These are phyloP conservation scores for Deilephila porcellus DNA, from an alignment of 2,888 invertebrate species.

Conservation along the genomic window DNA sequence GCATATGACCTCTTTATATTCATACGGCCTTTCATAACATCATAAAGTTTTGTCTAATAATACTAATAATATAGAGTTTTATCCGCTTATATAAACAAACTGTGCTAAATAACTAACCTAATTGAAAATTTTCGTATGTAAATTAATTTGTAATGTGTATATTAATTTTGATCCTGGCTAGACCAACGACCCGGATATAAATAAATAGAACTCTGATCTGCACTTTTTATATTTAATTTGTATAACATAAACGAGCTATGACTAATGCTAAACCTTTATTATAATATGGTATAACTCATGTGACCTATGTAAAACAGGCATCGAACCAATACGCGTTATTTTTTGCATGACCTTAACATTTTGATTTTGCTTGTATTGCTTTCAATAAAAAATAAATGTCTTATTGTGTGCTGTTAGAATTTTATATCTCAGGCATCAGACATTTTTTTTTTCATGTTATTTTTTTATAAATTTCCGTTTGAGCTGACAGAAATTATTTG, in stretches of 20 bases:
- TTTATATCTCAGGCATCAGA: slow-evolving; percentile 33
- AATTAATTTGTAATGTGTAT: neutral
- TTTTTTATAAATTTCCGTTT: slow-evolving; percentile 48
- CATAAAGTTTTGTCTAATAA: neutral
- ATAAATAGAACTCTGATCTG: slow-evolving; percentile 8
- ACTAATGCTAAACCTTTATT: neutral
- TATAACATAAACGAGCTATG: neutral
- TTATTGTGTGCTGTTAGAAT: slow-evolving; percentile 36
- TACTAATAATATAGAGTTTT: no score
- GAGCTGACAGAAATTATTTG: slow-evolving; percentile 76
- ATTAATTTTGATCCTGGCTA: no score
- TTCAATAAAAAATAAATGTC: slow-evolving; percentile 12
- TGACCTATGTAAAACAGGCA: slow-evolving; percentile 32
- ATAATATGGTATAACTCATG: slow-evolving; percentile 14
- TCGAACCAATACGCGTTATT: slow-evolving; percentile 42
- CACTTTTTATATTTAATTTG: neutral
- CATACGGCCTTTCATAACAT: neutral
- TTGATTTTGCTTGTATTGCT: slow-evolving; percentile 44
- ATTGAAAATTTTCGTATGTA: neutral
- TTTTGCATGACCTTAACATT: slow-evolving; percentile 72
- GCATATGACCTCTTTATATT: neutral
- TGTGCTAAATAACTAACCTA: no score
- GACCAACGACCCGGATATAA: slow-evolving; percentile 10
- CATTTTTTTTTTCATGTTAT: slow-evolving; percentile 35
- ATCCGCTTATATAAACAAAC: neutral